A percentile compares a stretch with the other conserved stretches of the same genome.
Evolutionary conservation across 2,113 vertebrate genomes (phyloP).

Genomic region (Pandion haliaetus): DNA sequence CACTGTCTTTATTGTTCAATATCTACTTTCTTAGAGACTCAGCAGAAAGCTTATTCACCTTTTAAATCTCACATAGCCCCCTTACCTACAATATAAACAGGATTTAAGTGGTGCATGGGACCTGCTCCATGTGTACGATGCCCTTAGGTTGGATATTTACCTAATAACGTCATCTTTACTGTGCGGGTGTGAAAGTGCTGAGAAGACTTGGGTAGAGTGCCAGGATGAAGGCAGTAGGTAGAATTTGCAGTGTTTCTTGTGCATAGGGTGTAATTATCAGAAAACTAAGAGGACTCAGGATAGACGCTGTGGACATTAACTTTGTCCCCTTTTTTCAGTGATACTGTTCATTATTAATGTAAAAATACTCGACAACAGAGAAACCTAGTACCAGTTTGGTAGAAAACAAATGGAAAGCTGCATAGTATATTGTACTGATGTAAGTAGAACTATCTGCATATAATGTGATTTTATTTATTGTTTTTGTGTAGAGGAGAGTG

Average conservation of each 20-base stretch:
- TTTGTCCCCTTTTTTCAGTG: background rate
- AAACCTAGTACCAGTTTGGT: background rate
- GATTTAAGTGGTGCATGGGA: background rate
- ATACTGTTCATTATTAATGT: background rate
- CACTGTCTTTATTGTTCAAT: background rate
- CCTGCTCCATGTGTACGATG: background rate
- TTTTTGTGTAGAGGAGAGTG: slow-evolving; percentile 79
- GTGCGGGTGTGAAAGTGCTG: background rate
- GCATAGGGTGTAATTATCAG: background rate
- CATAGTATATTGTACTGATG: slow-evolving; percentile 79
- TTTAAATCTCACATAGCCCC: background rate
- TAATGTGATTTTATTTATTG: slow-evolving; percentile 93
- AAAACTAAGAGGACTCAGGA: slow-evolving; percentile 3
- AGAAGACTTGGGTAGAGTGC: background rate
- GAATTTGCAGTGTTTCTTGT: background rate
- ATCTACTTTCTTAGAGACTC: background rate
- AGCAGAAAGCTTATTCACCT: background rate
- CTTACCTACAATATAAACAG: background rate
- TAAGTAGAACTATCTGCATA: slow-evolving; percentile 90
- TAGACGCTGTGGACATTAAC: background rate
- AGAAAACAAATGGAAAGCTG: slow-evolving; percentile 54
- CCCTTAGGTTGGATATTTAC: background rate
- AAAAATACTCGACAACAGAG: slow-evolving; percentile 38
- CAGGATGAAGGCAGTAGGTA: background rate
- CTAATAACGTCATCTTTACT: background rate